These are phyloP conservation scores for Chaetodon trifasciatus DNA, from an alignment of 2,797 vertebrate species.

Conservation along the genomic window DNA sequence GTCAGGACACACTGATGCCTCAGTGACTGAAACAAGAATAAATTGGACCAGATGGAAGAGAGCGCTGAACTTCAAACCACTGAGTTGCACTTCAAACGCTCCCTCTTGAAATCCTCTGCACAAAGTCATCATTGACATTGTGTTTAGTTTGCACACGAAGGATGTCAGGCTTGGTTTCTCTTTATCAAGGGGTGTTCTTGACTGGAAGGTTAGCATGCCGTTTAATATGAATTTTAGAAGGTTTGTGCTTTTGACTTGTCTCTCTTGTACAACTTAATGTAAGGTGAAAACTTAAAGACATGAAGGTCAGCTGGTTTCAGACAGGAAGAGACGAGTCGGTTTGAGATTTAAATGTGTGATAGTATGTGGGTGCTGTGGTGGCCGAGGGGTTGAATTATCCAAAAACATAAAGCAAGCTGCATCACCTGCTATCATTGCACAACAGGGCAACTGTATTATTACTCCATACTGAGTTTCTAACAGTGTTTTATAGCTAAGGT, in stretches of 20 bases:
- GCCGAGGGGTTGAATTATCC: background rate
- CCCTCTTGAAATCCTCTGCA: constrained; percentile 57
- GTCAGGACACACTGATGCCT: constrained; percentile 67
- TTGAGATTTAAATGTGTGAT: constrained; percentile 21
- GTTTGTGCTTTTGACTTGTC: constrained; percentile 34
- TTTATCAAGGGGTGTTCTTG: constrained; percentile 49
- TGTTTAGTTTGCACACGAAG: constrained; percentile 66
- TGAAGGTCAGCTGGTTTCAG: constrained; percentile 11
- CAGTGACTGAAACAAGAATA: constrained; percentile 67
- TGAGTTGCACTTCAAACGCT: constrained; percentile 72
- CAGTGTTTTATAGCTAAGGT: constrained; percentile 41
- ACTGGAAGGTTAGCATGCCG: constrained; percentile 40
- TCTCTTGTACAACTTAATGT: background rate
- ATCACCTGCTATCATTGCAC: constrained; percentile 13
- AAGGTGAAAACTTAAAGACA: constrained; percentile 8
- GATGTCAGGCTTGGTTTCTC: constrained; percentile 55
- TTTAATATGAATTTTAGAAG: constrained; percentile 37
- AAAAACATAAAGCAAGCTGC: constrained; percentile 11
- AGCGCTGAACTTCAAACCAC: constrained; percentile 67
- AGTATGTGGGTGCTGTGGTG: background rate
- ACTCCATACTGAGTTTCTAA: constrained; percentile 19
- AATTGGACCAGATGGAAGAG: constrained; percentile 67
- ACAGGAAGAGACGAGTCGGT: background rate
- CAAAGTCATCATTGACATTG: constrained; percentile 67
- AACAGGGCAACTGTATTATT: constrained; percentile 43